Evolutionary conservation across 1,140 invertebrate genomes (phyloP).

Genomic region (Diprion similis): DNA sequence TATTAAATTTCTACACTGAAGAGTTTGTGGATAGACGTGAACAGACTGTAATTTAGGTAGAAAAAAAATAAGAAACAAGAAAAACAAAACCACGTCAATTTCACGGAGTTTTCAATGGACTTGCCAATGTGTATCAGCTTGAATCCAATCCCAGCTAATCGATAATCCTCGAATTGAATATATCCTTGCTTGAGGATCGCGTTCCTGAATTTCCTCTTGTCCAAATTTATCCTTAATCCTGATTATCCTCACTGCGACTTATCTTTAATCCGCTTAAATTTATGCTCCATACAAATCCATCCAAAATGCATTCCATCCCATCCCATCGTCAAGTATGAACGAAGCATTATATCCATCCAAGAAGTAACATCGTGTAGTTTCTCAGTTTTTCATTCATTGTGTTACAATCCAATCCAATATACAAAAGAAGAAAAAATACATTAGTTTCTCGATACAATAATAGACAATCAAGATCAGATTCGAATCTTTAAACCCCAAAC

Average conservation of each 20-base stretch:
- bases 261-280: constrained; percentile 37
- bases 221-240: constrained; percentile 16
- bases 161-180: constrained; percentile 29
- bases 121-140: constrained; percentile 37
- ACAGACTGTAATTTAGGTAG: constrained; percentile 46
- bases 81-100: constrained; percentile 8
- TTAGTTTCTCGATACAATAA: constrained; percentile 44
- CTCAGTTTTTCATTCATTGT: constrained; percentile 64
- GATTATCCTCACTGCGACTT: constrained; percentile 11
- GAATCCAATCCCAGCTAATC: constrained; percentile 36
- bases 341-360: constrained; percentile 60
- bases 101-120: constrained; percentile 38
- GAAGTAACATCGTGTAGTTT: constrained; percentile 62
- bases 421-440: constrained; percentile 65
- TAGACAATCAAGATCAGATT: constrained; percentile 18
- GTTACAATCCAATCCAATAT: constrained; percentile 65
- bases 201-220: constrained; percentile 45
- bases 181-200: constrained; percentile 11
- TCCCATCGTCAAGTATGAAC: constrained; percentile 51
- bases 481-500: constrained; percentile 39
- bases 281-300: constrained; percentile 57
- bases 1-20: constrained; percentile 12
- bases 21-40: constrained; percentile 45
- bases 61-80: neutral
- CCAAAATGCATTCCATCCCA: constrained; percentile 51